These are phyloP conservation scores for Myotis myotis DNA, from an alignment of 2,797 vertebrate genomes.

Conservation along the genomic window DNA sequence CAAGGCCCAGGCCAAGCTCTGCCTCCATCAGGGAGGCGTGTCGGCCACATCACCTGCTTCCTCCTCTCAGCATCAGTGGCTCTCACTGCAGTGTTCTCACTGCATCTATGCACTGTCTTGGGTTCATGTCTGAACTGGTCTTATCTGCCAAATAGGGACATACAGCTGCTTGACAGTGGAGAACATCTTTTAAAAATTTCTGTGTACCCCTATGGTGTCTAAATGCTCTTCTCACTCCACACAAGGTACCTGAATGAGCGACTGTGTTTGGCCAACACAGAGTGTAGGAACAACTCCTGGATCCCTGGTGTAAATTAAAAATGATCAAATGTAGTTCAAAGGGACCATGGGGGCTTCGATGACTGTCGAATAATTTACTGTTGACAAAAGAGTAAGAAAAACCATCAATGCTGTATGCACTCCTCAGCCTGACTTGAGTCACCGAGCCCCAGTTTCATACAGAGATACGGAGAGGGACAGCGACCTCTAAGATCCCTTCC, in stretches of 20 bases:
- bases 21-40: not conserved
- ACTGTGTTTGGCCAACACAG: not conserved
- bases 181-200: not conserved
- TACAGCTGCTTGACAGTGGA: not conserved
- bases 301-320: not conserved
- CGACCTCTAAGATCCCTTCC: not conserved
- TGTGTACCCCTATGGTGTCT: not conserved
- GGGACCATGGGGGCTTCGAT: not conserved
- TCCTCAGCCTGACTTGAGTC: not conserved
- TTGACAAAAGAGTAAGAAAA: not conserved
- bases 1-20: not conserved
- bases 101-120: fast-evolving
- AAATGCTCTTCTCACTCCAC: not conserved
- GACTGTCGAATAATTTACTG: not conserved
- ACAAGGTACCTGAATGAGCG: not conserved
- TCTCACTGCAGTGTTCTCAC: not conserved
- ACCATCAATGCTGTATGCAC: fast-evolving
- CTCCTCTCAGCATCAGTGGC: not conserved
- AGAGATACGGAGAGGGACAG: not conserved
- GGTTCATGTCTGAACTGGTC: not conserved
- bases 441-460: not conserved
- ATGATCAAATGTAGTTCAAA: not conserved
- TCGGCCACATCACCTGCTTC: fast-evolving
- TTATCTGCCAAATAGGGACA: not conserved
- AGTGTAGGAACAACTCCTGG: not conserved